A percentile compares a stretch with the other conserved stretches of the same genome.
These are phyloP conservation scores for Nibea coibor DNA, from an alignment of 2,113 vertebrate genomes.

Conservation along the genomic window DNA sequence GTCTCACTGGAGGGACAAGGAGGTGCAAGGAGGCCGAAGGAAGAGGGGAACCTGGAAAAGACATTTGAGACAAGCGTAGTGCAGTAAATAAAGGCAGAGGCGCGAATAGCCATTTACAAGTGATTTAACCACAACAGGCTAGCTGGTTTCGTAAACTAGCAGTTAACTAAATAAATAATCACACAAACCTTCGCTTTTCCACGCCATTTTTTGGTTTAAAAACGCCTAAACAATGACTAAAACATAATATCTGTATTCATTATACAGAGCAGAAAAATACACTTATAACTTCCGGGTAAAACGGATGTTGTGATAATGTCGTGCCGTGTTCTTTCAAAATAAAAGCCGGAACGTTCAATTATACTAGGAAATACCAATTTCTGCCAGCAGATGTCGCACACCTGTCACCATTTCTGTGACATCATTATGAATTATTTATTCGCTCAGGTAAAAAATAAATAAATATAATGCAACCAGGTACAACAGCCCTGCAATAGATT, in stretches of 20 bases:
- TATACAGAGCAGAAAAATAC: accelerated
- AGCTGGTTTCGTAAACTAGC: background rate
- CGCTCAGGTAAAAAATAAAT: background rate
- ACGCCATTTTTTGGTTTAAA: slow-evolving; percentile 34
- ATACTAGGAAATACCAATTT: background rate
- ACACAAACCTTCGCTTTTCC: slow-evolving; percentile 55
- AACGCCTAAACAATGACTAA: background rate
- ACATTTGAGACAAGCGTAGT: background rate
- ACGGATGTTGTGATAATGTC: slow-evolving; percentile 45
- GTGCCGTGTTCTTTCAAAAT: slow-evolving; percentile 36
- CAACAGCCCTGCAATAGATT: background rate
- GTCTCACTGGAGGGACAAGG: slow-evolving; percentile 73
- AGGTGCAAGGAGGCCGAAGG: slow-evolving; percentile 65
- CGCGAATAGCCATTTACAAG: background rate
- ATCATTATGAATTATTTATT: background rate
- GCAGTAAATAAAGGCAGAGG: background rate
- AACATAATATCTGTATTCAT: background rate
- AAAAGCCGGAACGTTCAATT: slow-evolving; percentile 18
- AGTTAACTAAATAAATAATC: accelerated
- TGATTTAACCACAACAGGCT: background rate
- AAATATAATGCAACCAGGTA: background rate
- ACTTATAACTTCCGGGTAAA: slow-evolving; percentile 34
- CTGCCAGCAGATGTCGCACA: slow-evolving; percentile 1
- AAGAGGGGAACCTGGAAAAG: slow-evolving; percentile 37
- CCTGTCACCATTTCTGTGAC: too few relatives aligned